These are phyloP conservation scores for Cygnus olor DNA, from an alignment of 2,797 vertebrate genomes.

Conservation along the genomic window DNA sequence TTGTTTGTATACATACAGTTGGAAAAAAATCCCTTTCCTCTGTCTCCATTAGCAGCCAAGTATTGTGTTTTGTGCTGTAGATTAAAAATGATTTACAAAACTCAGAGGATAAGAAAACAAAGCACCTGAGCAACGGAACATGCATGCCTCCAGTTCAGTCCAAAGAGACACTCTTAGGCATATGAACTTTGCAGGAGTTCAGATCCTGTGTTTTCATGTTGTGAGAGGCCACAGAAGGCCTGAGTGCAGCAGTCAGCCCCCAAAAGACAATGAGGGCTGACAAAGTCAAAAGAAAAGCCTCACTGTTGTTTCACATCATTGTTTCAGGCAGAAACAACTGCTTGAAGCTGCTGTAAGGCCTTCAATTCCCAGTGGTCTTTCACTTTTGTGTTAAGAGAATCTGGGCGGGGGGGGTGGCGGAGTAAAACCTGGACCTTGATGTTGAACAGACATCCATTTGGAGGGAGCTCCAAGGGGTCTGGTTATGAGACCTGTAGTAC, in stretches of 20 bases:
- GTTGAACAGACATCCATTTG: not conserved
- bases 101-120: constrained; percentile 27
- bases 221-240: not conserved
- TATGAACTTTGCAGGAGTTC: not conserved
- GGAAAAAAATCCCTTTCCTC: constrained; percentile 57
- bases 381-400: not conserved
- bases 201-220: not conserved
- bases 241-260: not conserved
- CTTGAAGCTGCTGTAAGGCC: not conserved
- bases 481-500: not conserved
- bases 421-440: not conserved
- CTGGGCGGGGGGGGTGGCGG: not conserved
- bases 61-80: constrained; percentile 41
- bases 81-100: constrained; percentile 64
- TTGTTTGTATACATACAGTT: not conserved
- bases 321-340: not conserved
- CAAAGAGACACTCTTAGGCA: constrained; percentile 21
- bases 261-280: constrained; percentile 53
- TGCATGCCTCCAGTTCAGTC: not conserved
- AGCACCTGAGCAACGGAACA: not conserved
- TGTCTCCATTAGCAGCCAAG: not conserved
- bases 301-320: not conserved
- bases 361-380: not conserved
- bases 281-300: not conserved
- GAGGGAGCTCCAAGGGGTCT: not conserved